These are phyloP conservation scores for Glyphotaelius pellucidus DNA, from an alignment of 2,888 invertebrate species.

Conservation along the genomic window DNA sequence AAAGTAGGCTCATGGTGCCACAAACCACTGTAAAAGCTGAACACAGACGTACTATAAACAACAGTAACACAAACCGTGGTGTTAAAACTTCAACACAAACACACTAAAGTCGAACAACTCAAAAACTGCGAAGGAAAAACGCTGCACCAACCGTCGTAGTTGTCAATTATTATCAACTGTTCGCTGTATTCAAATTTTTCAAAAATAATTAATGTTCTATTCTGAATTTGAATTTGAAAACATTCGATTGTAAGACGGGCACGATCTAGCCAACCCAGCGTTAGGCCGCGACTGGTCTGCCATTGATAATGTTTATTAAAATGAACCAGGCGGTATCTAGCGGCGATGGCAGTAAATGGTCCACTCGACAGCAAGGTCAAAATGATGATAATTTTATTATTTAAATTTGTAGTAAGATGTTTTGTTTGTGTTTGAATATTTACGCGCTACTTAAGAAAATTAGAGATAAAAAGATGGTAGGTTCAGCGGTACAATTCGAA, in stretches of 20 bases:
- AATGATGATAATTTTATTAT: background rate
- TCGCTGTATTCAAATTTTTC: conserved; percentile 12
- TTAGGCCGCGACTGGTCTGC: conserved; percentile 32
- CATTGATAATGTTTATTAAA: conserved; percentile 32
- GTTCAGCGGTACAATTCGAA: background rate
- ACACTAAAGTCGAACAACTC: background rate
- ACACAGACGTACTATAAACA: conserved; percentile 10
- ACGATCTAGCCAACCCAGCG: conserved; percentile 7
- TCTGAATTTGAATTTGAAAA: conserved; percentile 33
- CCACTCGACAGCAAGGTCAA: background rate
- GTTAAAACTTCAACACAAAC: background rate
- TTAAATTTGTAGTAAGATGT: background rate
- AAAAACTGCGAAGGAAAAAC: background rate
- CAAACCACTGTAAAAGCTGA: background rate
- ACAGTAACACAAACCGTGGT: background rate
- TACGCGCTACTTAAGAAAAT: background rate
- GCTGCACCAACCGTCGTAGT: background rate
- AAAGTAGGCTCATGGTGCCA: background rate
- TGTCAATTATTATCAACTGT: background rate
- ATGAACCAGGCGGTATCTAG: background rate
- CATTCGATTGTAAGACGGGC: conserved; percentile 20
- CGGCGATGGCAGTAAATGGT: background rate
- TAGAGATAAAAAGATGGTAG: background rate
- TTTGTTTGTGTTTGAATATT: background rate
- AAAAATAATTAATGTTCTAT: background rate